Evolutionary conservation across 2,888 invertebrate genomes (phyloP), one percentile per base, ranked within the genome.

Genomic region (Xestia rhomboidea): DNA sequence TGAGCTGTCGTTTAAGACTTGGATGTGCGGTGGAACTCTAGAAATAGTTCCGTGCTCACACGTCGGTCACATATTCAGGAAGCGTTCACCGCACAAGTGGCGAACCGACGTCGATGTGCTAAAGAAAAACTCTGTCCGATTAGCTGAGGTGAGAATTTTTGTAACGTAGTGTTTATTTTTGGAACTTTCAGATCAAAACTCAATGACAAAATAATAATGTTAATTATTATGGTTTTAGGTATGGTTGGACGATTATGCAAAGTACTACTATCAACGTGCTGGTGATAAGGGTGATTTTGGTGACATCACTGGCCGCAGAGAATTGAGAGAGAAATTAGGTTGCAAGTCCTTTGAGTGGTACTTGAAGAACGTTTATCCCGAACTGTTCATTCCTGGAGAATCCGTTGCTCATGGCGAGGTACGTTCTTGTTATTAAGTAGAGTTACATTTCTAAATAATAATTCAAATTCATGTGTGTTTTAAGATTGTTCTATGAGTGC

Each of bases 321-420:
- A 97, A 71, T 97, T 99, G 86, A 97, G 99, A 91, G 97, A 98
- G 87, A 97, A 98, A 79, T 97, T 99, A 74, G 97, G 98, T 71
- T 99, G 99, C 97, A 99, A 99, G 96, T 98, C 98, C 77, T 99
- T 99, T 97, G 98, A 99, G 94, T 99, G 99, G 99, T 99, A 99
- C 96, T 97, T 99, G 95, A 99, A 99, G 95, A 99, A 98, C 93
- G 98, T 99, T 89, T 99, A 99, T 95, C 99, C 99, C 4, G 99
- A 99, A 95, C 97, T 99, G 77, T 99, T 99, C 94, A 99, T 99
- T 92, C 99, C 99, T 46, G 99, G 99, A 80, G 99, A 99, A 91
- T 99, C 99, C 2, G 98, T 99, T 7, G 99, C 99, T 74, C 98
- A 98, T 88, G 99, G 99, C 96, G 99, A 99, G 99, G 99, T 99